Evolutionary conservation across 2,888 invertebrate genomes (phyloP).

Genomic region (Brenthis hecate): DNA sequence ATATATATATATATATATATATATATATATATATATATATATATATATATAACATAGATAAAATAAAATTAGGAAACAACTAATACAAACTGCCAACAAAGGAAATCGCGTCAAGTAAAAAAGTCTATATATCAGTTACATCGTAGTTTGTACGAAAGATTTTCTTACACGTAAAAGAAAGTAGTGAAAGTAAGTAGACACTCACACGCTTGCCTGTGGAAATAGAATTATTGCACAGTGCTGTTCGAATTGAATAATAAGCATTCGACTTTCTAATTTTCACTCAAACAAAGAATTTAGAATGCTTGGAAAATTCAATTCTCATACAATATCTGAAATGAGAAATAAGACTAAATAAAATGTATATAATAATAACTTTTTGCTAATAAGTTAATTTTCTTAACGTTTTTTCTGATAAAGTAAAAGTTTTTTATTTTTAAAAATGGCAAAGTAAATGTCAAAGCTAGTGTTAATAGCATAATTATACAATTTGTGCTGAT

Average conservation of each 20-base stretch:
- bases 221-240: conserved; percentile 68
- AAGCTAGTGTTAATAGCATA: conserved; percentile 28
- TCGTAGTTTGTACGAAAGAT: conserved; percentile 29
- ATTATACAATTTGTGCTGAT: conserved; percentile 35
- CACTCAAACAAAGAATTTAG: conserved; percentile 34
- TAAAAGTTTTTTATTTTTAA: neutral
- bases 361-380: neutral
- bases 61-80: too few species aligned
- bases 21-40: too few species aligned
- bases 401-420: neutral
- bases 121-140: conserved; percentile 23
- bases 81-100: too few species aligned
- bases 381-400: neutral
- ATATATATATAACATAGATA: too few species aligned
- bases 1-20: too few species aligned
- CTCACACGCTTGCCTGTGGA: conserved; percentile 53
- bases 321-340: neutral
- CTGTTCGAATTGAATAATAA: conserved; percentile 56
- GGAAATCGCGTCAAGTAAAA: too few species aligned
- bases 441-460: conserved; percentile 11
- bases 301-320: conserved; percentile 17
- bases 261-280: conserved; percentile 55
- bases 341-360: neutral
- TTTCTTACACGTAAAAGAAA: conserved; percentile 51
- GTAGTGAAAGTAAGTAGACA: conserved; percentile 68